Evolutionary conservation across 2,888 invertebrate species (phyloP), one percentile per base, ranked within the genome.

Genomic region (Gasteruption jaculator): DNA sequence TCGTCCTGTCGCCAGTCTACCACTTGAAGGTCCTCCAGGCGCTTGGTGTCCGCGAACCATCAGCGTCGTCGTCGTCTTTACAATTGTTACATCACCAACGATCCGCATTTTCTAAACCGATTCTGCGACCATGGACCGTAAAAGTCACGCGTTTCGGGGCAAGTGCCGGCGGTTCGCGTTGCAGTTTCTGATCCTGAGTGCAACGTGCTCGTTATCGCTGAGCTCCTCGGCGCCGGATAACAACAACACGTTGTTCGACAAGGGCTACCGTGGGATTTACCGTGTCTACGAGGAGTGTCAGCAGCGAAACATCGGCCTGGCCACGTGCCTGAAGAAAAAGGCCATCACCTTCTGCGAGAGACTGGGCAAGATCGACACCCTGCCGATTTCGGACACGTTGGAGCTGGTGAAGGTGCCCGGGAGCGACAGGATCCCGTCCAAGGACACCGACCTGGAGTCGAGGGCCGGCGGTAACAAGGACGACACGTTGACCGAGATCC

Each of bases 281-380:
- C 81, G 82, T 57, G 76, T 89, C 49, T 89, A 87, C 67, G 87
- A 88, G 54, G 89, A 89, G 56, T 89, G 89, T 61, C 79, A 80
- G 47, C 77, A 79, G 49, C 71, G 81, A 1, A 83, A 82, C 45
- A 72, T 74, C 44, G 86, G 83, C 33, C 74, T 88, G 38, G 73
- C 83, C 38, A 82, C 83, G 16, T 89, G 89, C 63, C 72, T 89
- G 36, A 88, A 89, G 74, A 86, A 85, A 69, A 88, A 87, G 63
- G 87, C 87, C 1, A 81, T 88, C 42, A 73, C 85, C 2, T 87
- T 88, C 65, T 80, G 89, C 52, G 88, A 88, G 59, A 76, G 88
- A 34, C 77, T 87, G 18, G 79, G 83, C 0, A 77, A 83, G 45
- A 82, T 88, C 73, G 84, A 85, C 16, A 79, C 77, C 50, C 57